A percentile compares a stretch with the other conserved stretches of the same genome.
These are phyloP conservation scores for Synergus japonicus DNA, from an alignment of 2,888 invertebrate species.

Conservation along the genomic window DNA sequence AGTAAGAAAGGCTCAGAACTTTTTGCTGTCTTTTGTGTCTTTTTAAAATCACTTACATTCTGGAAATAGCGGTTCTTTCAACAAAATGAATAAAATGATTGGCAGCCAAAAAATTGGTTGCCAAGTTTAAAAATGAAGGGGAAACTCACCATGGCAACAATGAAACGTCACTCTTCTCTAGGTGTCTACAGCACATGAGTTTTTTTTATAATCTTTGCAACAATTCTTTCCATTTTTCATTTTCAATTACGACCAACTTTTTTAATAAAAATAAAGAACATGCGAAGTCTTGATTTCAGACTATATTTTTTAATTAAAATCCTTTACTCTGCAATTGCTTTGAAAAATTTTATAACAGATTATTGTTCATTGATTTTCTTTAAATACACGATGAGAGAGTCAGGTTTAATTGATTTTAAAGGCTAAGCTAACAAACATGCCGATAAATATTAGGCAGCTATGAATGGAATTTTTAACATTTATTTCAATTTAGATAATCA, in stretches of 20 bases:
- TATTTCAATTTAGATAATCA: not conserved
- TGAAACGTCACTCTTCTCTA: not conserved
- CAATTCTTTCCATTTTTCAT: not conserved
- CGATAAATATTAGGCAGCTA: not conserved
- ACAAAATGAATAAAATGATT: conserved; percentile 14
- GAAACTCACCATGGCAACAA: not conserved
- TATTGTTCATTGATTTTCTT: not conserved
- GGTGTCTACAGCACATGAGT: not conserved
- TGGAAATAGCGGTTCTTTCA: not conserved
- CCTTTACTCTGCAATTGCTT: not conserved
- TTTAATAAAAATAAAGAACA: not conserved
- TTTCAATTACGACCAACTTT: not conserved
- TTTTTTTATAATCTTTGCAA: conserved; percentile 7
- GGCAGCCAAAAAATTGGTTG: conserved; percentile 37
- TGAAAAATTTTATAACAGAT: not conserved
- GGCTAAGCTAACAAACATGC: conserved; percentile 16
- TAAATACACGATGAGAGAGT: conserved; percentile 3
- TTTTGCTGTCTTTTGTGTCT: not conserved
- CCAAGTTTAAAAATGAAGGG: conserved; percentile 18
- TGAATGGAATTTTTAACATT: not conserved
- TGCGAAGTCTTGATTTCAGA: not conserved
- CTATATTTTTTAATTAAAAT: not conserved
- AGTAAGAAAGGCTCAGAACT: not conserved
- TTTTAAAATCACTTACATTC: not conserved
- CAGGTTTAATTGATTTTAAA: not conserved